Evolutionary conservation across 2,113 vertebrate genomes (phyloP).

Genomic region (Passer domesticus): DNA sequence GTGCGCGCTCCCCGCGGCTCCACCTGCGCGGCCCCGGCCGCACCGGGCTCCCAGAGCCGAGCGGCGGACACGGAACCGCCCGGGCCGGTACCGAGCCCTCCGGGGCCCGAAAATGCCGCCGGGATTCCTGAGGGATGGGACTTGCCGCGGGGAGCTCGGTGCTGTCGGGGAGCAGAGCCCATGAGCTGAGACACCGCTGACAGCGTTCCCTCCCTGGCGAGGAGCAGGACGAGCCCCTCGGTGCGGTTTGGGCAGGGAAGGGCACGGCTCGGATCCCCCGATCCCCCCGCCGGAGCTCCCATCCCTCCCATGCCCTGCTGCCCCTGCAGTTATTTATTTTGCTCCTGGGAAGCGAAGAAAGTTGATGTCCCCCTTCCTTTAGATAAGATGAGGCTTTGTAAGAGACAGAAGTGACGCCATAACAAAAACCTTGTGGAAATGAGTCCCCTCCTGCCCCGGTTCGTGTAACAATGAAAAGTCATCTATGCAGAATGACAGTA

Average conservation of each 20-base stretch:
- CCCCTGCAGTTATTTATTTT: fast-evolving
- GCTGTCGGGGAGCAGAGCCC: neutral
- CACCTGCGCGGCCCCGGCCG: neutral
- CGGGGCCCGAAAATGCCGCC: neutral
- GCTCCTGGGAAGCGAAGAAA: neutral
- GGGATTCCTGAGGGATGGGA: too few species aligned
- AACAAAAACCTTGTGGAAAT: neutral
- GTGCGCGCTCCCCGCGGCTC: neutral
- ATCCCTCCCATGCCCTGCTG: fast-evolving
- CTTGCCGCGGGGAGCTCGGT: neutral
- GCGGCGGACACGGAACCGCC: neutral
- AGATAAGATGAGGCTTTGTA: neutral
- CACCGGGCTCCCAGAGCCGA: neutral
- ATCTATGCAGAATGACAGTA: neutral
- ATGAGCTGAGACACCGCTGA: fast-evolving
- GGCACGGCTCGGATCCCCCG: neutral
- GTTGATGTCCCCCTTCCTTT: too few species aligned
- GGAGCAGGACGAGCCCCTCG: neutral
- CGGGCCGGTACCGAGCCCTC: neutral
- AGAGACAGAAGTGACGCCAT: neutral
- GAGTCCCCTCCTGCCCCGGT: neutral
- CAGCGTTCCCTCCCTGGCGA: neutral
- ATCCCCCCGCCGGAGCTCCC: neutral
- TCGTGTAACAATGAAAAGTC: neutral
- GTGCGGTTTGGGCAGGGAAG: fast-evolving